Conservation (phyloP, 2,797 vertebrate genomes). For the Triplophysa yarkandensis region DNA sequence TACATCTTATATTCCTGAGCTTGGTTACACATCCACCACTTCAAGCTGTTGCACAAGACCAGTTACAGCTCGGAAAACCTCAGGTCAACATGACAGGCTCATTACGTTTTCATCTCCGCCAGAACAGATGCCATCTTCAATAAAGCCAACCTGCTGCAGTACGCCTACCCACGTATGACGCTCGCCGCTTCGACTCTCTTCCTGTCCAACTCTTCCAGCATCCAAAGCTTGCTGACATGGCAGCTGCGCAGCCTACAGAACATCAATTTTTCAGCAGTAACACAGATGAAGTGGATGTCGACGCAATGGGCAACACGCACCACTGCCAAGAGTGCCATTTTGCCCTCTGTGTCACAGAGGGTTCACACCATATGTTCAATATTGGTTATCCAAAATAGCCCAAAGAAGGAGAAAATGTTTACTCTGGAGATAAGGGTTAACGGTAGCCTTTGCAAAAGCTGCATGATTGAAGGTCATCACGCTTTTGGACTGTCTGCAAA, state of each 20-base stretch:
- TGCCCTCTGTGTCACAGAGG: conserved; percentile 16
- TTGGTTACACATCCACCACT: neutral
- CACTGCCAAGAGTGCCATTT: conserved; percentile 41
- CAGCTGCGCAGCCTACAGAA: conserved; percentile 5
- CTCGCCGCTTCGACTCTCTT: conserved; percentile 13
- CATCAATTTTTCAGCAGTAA: conserved; percentile 34
- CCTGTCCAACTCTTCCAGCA: neutral
- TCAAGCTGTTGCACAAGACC: neutral
- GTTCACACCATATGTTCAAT: conserved; percentile 28
- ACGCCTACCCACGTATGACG: conserved; percentile 9
- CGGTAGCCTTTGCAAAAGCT: neutral
- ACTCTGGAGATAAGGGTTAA: too few relatives aligned
- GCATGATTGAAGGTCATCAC: too few relatives aligned
- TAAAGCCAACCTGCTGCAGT: conserved; percentile 32
- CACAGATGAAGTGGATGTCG: conserved; percentile 33
- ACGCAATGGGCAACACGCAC: neutral
- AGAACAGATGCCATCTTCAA: conserved; percentile 46
- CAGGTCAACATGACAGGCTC: conserved; percentile 22
- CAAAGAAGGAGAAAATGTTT: neutral
- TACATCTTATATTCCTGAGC: neutral
- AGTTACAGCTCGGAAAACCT: conserved; percentile 20
- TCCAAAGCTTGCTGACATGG: conserved; percentile 25
- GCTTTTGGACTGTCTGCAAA: neutral
- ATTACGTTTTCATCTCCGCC: conserved; percentile 44
- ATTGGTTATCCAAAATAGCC: conserved; percentile 12